Base-by-base conservation (phyloP, 2,113 vertebrate species). In the Gopherus evgoodei region DNA sequence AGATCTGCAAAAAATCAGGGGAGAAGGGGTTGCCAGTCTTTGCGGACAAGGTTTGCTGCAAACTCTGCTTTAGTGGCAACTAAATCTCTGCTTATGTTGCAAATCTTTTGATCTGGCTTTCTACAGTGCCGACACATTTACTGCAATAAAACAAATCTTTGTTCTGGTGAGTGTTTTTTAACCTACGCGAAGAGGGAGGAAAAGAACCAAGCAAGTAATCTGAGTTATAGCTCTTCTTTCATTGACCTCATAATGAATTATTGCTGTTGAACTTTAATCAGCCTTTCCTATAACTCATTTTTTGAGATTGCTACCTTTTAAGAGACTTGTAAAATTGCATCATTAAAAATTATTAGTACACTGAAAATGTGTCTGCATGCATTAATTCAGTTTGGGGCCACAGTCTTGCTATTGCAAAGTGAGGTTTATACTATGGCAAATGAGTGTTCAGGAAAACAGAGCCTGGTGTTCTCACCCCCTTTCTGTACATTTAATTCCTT, bases 191-290 rank as follows among this genome's bases (percentile, higher is more conserved):
- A 35, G 3, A n/a, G 72, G 44, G 24, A 29, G 38, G 8, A 42
- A 96, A 90, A 93, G 84, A 90, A 83, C 47, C 35, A 56, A 82
- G 65, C 52, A 90, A 72, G 25, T 21, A 11, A 31, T 82, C 50
- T 6, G 78, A 82, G 49, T 25, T 1, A 78, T 95, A 94, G 89
- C 11, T 91, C 84, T 93, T 96, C 78, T 84, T 94, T 92, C 50
- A 80, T 86, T 90, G 91, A 94, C 95, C 88, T 80, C 24, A 11
- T 90, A 90, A 96, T 91, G 89, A 97, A 97, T 93, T 90, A 97
- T 38, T 87, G 57, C 7, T 22, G 25, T 78, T 90, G 84, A 95
- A 94, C 89, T 87, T 95, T 57, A 42, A 94, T 90, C 90, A 90
- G 50, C 89, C 81, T 96, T 83, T 93, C 59, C 84, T 89, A 7